Conservation (phyloP, 2,113 vertebrate species). For the Smithornis capensis region DNA sequence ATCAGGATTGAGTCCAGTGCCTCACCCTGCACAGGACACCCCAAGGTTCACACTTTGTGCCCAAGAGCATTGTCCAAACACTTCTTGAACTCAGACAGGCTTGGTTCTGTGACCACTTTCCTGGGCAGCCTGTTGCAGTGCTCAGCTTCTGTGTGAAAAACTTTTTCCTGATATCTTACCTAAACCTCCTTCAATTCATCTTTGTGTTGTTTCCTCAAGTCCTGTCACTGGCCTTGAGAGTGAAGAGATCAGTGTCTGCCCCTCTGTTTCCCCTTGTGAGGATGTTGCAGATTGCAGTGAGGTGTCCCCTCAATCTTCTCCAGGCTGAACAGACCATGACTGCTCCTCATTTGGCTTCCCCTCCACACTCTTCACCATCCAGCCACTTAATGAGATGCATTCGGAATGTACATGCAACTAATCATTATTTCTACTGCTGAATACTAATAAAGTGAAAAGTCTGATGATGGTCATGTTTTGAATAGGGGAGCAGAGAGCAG, state of each 20-base stretch:
- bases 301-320: neutral
- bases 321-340: neutral
- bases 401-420: neutral
- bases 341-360: neutral
- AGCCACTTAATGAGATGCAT: neutral
- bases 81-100: neutral
- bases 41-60: neutral
- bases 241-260: neutral
- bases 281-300: neutral
- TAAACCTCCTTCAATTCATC: neutral
- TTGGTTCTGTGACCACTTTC: neutral
- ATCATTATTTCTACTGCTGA: neutral
- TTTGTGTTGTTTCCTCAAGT: neutral
- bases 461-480: neutral
- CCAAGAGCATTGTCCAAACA: neutral
- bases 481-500: neutral
- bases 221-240: neutral
- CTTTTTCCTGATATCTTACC: neutral
- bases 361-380: neutral
- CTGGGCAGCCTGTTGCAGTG: neutral
- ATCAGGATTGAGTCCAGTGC: fast-evolving
- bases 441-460: neutral
- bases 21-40: neutral
- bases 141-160: neutral
- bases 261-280: too few species aligned